Percentiles rank a stretch among this genome's conserved stretches.
phyloP scores from a whole-genome alignment of 2,113 vertebrate genomes.

The Heterotis niloticus region DNA sequence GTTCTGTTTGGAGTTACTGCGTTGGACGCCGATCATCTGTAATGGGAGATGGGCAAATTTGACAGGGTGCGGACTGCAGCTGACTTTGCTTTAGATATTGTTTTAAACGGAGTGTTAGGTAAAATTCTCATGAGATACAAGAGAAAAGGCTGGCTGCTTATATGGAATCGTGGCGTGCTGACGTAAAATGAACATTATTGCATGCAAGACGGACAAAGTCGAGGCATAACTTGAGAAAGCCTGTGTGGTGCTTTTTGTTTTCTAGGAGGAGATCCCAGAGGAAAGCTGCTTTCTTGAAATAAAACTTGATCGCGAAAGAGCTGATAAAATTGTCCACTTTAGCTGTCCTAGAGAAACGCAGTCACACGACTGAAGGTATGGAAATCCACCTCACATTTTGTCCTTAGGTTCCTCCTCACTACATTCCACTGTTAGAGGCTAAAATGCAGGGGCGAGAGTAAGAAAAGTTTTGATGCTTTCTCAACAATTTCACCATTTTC shows the following conservation, averaged over 20 bases:
- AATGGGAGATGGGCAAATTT: background rate
- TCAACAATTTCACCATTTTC: too few species aligned
- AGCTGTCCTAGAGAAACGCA: slow-evolving; percentile 75
- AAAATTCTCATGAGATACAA: background rate
- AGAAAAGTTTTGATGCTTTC: too few species aligned
- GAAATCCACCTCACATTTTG: slow-evolving; percentile 10
- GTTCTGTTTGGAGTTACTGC: background rate
- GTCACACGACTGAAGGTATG: slow-evolving; percentile 82
- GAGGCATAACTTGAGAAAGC: background rate
- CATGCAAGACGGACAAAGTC: background rate
- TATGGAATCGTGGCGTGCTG: too few species aligned
- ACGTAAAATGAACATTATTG: background rate
- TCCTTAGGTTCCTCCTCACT: background rate
- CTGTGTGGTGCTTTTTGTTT: slow-evolving; percentile 47
- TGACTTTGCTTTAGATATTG: background rate
- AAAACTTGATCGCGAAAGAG: slow-evolving; percentile 61
- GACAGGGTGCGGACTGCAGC: background rate
- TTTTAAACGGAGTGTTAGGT: background rate
- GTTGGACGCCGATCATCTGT: background rate
- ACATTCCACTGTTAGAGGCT: background rate
- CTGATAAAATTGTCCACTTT: slow-evolving; percentile 76
- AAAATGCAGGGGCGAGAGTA: background rate
- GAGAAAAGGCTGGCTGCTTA: background rate
- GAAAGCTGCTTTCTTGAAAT: slow-evolving; percentile 58
- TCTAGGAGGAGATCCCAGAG: slow-evolving; percentile 59